Base-by-base conservation (phyloP, 1,140 invertebrate species). In the Zaprionus taronus region DNA sequence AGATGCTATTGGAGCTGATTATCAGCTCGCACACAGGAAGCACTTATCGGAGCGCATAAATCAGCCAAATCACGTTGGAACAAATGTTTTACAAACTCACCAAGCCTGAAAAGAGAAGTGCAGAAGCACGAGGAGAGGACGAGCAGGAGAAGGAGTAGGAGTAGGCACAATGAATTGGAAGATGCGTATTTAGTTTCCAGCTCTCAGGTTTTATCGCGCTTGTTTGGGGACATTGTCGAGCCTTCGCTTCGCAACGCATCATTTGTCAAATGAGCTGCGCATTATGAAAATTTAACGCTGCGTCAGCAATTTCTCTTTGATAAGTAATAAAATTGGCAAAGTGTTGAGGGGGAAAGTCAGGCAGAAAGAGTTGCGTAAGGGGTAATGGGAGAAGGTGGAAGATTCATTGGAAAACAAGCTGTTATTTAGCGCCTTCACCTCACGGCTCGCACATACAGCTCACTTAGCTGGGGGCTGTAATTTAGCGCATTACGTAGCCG, bases 21-120 rank as follows among this genome's bases (percentile, higher is more conserved):
- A 85, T 77, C 83, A 58, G 68, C 63, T 68, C 69, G 75, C 73
- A 41, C 73, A 41, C 47, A 41, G 26, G 12, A 80, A 80, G 70
- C 63, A 86, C 78, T 81, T 83, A 83, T 83, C 75, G 28, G 22
- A 74, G 15, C 47, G 72, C 76, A 84, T 90, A 89, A 89, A 89
- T 89, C 85, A 89, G 84, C 78, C 63, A 81, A 89, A 84, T 89
- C 84, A 89, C 79, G 78, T 31, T 17, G 75, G 72, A 83, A 81
- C 84, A 89, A 89, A 83, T 89, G 84, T 81, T 87, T 58, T 41
- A 80, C 63, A 77, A 60, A 77, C 77, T 87, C 83, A 87, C 60
- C n/a, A 17, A 0, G 38, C 38, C 38, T n/a, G 38, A 44, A 44
- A 44, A 44, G 38, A 44, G 38, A 6, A 17, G n/a, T 1, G 41